Conservation (phyloP, 2,888 invertebrate species). For the Tuberolachnus salignus region DNA sequence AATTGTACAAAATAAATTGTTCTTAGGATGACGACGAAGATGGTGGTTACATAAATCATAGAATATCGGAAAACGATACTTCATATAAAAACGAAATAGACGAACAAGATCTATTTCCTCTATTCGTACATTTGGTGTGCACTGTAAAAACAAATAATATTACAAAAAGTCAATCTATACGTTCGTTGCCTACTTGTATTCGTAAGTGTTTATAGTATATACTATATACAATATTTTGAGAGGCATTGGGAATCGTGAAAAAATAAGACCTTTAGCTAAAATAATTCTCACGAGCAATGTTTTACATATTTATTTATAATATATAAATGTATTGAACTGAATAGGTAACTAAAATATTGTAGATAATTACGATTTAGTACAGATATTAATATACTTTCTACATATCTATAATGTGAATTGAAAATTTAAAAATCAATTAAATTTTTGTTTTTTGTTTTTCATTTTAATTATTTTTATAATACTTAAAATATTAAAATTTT, state of each 20-base stretch:
- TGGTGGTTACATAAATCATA: no score
- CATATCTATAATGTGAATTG: no score
- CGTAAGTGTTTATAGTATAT: constrained; percentile 35
- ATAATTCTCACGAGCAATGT: neutral
- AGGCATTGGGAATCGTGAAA: neutral
- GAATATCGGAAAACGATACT: neutral
- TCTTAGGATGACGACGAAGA: constrained; percentile 11
- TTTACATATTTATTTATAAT: no score
- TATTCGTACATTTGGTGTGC: constrained; percentile 42
- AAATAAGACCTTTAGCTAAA: neutral
- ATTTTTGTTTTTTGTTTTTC: no score
- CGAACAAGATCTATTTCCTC: constrained; percentile 39
- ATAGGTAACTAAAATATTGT: no score
- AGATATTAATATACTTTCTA: no score
- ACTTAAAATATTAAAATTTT: no score
- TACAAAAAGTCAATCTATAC: constrained; percentile 22
- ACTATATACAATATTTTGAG: neutral
- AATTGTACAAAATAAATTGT: constrained; percentile 1
- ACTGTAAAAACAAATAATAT: constrained; percentile 24
- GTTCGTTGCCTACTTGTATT: constrained; percentile 46
- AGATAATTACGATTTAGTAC: no score
- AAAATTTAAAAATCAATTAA: no score
- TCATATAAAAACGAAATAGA: constrained; percentile 8
- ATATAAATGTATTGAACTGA: no score
- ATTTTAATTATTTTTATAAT: no score